Evolutionary conservation across 2,888 invertebrate genomes (phyloP).

Genomic region (Sesia apiformis): DNA sequence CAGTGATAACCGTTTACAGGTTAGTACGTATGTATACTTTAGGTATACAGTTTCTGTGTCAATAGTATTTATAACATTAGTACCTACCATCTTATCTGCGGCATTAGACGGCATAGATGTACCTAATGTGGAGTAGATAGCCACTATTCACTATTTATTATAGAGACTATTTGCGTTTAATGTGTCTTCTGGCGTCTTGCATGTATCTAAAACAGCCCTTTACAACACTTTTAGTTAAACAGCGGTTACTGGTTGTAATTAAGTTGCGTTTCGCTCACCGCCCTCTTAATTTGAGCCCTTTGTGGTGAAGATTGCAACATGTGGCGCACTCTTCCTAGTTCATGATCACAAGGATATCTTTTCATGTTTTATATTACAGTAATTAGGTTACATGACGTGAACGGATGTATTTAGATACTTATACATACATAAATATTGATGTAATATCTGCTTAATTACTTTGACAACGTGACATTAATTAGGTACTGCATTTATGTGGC

Average conservation of each 20-base stretch:
- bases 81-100: too few species aligned
- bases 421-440: not conserved
- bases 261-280: conserved; percentile 40
- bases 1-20: too few species aligned
- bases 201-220: not conserved
- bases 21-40: too few species aligned
- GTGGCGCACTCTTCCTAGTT: conserved; percentile 21
- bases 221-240: conserved; percentile 13
- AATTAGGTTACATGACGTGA: not conserved
- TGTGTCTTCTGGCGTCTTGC: not conserved
- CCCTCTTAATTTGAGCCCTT: conserved; percentile 44
- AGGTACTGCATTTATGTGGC: too few species aligned
- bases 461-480: too few species aligned
- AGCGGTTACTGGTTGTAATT: conserved; percentile 38
- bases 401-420: too few species aligned
- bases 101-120: too few species aligned
- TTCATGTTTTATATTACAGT: conserved; percentile 5
- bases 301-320: conserved; percentile 34
- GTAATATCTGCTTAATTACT: not conserved
- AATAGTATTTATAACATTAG: too few species aligned
- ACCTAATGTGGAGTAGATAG: too few species aligned
- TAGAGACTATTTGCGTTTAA: too few species aligned
- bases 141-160: too few species aligned
- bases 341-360: conserved; percentile 13
- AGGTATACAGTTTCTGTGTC: too few species aligned